A percentile compares a stretch with the other conserved stretches of the same genome.
phyloP scores from a whole-genome alignment of 1,140 invertebrate species.

The Aphis craccivora region DNA sequence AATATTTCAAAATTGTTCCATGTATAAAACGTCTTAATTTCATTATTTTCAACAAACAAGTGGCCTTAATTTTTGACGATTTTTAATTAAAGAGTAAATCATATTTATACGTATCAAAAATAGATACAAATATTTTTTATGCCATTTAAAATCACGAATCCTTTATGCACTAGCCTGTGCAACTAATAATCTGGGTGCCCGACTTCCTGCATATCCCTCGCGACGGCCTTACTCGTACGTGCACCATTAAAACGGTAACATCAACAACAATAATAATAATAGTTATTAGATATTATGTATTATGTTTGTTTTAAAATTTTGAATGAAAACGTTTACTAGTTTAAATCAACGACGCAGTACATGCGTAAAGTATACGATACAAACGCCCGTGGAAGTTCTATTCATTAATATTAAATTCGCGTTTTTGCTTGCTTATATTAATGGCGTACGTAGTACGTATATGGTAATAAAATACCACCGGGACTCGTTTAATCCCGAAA shows the following conservation, averaged over 20 bases:
- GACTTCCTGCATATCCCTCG: background rate
- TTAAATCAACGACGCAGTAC: background rate
- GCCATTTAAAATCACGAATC: background rate
- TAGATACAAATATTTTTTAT: background rate
- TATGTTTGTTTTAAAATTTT: background rate
- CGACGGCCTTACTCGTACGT: too few relatives aligned
- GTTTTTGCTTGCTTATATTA: background rate
- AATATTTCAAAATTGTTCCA: too few relatives aligned
- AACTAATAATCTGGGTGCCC: too few relatives aligned
- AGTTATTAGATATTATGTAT: background rate
- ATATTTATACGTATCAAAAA: too few relatives aligned
- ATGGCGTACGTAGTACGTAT: background rate
- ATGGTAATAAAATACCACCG: conserved; percentile 38
- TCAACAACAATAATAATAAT: background rate
- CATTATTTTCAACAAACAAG: background rate
- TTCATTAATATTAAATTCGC: background rate
- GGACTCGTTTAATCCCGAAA: conserved; percentile 46
- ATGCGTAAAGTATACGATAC: background rate
- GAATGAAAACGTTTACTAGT: background rate
- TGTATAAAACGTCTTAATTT: too few relatives aligned
- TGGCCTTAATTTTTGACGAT: background rate
- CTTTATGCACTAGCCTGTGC: too few relatives aligned
- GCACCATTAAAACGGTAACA: background rate
- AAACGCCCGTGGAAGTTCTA: background rate
- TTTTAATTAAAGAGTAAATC: background rate